A percentile compares a stretch with the other conserved stretches of the same genome.
Evolutionary conservation across 1,140 invertebrate species (phyloP).

Genomic region (Nasonia vitripennis): DNA sequence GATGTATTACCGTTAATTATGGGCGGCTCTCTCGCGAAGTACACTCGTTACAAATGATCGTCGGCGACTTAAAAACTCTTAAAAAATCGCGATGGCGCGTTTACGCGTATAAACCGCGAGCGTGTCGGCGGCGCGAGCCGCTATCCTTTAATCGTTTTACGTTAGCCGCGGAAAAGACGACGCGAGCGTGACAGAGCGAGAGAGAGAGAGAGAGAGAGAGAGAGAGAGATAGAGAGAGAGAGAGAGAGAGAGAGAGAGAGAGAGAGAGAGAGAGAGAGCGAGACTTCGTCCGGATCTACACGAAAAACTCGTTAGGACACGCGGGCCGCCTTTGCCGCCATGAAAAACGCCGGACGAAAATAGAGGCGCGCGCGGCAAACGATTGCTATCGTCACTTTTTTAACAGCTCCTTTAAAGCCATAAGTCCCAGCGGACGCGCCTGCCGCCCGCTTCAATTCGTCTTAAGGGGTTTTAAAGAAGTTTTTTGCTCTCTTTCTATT

Average conservation of each 20-base stretch:
- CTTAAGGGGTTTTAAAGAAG: constrained; percentile 24
- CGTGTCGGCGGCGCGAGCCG: not conserved
- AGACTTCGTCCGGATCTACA: constrained; percentile 12
- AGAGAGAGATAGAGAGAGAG: too few species aligned
- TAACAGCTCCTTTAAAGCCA: constrained; percentile 24
- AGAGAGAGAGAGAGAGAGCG: too few species aligned
- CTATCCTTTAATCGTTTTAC: constrained; percentile 10
- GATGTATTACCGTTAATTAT: constrained; percentile 39
- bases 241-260: not conserved
- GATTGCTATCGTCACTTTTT: constrained; percentile 50
- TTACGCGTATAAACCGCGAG: not conserved
- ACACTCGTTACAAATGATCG: constrained; percentile 27
- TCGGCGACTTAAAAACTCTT: not conserved
- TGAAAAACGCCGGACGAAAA: constrained; percentile 54
- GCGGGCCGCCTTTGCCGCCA: not conserved
- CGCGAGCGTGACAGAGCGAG: not conserved
- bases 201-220: too few species aligned
- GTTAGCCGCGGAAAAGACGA: not conserved
- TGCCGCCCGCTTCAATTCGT: not conserved
- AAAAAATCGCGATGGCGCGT: not conserved
- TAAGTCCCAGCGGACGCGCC: constrained; percentile 27
- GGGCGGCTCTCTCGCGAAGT: not conserved
- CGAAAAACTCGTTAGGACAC: constrained; percentile 38
- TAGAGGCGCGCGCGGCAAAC: constrained; percentile 49
- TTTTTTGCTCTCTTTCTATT: constrained; percentile 6